phyloP scores from a whole-genome alignment of 1,140 invertebrate species.

The Megathymus violae region DNA sequence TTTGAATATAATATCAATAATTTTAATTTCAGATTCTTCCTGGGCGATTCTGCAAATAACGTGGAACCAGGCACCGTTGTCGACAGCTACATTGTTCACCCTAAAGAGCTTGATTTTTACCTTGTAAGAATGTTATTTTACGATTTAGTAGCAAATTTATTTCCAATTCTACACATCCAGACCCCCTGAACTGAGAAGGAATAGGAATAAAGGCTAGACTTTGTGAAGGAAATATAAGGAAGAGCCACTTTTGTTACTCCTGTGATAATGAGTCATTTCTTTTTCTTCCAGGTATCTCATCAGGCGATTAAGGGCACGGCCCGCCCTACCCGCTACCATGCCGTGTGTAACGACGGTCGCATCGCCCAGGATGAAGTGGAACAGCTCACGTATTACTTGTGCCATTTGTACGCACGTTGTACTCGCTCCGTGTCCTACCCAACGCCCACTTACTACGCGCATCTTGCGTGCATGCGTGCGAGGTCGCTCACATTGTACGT shows the following conservation, averaged over 20 bases:
- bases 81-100: slow-evolving; percentile 92
- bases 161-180: too few relatives aligned
- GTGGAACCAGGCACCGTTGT: slow-evolving; percentile 93
- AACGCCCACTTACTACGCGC: slow-evolving; percentile 96
- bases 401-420: slow-evolving; percentile 95
- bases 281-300: slow-evolving; percentile 85
- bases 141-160: too few relatives aligned
- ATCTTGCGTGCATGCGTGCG: slow-evolving; percentile 94
- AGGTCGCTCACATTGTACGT: slow-evolving; percentile 85
- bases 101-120: slow-evolving; percentile 93
- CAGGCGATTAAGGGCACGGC: slow-evolving; percentile 91
- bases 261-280: too few relatives aligned
- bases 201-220: too few relatives aligned
- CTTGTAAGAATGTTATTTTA: slow-evolving; percentile 86
- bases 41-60: slow-evolving; percentile 44
- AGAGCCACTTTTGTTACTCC: too few relatives aligned
- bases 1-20: too few relatives aligned
- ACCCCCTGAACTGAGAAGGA: too few relatives aligned
- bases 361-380: slow-evolving; percentile 92
- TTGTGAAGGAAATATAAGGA: too few relatives aligned
- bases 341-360: slow-evolving; percentile 91
- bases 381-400: slow-evolving; percentile 92
- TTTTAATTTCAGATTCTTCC: slow-evolving; percentile 61
- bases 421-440: slow-evolving; percentile 95
- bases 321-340: slow-evolving; percentile 94